phyloP scores from a whole-genome alignment of 1,140 invertebrate genomes.

The Tetraneura akinire region DNA sequence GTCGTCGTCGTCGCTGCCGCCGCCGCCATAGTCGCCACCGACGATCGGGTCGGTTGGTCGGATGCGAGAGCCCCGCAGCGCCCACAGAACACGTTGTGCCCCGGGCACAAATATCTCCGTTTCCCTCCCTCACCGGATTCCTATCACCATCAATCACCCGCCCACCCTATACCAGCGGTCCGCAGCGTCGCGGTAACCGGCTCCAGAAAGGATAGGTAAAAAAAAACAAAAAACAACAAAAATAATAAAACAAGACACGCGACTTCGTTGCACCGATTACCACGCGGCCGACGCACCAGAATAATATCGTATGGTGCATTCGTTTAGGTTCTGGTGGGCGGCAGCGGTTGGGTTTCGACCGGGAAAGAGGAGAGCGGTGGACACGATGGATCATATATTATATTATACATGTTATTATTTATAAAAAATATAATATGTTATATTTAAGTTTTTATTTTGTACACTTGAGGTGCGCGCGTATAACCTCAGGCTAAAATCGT shows the following conservation, averaged over 20 bases:
- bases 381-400: no score
- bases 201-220: neutral
- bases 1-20: conserved; percentile 11
- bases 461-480: no score
- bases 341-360: no score
- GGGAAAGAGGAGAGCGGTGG: no score
- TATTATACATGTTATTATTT: no score
- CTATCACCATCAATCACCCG: conserved; percentile 33
- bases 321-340: no score
- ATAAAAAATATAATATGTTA: no score
- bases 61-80: conserved; percentile 52
- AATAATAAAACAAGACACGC: conserved; percentile 20
- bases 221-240: neutral
- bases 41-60: neutral
- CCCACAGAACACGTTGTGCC: conserved; percentile 50
- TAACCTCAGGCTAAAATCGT: neutral
- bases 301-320: neutral
- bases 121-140: neutral
- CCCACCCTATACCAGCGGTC: conserved; percentile 59
- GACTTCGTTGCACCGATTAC: conserved; percentile 3
- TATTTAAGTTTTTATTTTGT: neutral
- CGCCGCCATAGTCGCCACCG: neutral
- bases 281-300: neutral
- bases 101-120: conserved; percentile 23
- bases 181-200: conserved; percentile 58